phyloP scores from a whole-genome alignment of 2,888 invertebrate species.

The Eupithecia centaureata region DNA sequence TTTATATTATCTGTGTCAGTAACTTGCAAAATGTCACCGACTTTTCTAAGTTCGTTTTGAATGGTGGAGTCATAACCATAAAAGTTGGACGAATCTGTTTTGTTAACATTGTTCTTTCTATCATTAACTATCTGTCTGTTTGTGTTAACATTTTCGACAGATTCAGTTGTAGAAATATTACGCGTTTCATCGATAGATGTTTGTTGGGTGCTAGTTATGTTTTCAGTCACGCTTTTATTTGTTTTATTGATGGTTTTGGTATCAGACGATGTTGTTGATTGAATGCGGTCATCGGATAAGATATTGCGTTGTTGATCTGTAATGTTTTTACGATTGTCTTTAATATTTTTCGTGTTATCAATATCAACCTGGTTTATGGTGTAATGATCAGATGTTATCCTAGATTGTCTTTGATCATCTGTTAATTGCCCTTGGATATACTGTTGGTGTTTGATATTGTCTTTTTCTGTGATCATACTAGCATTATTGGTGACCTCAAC shows the following conservation, averaged over 20 bases:
- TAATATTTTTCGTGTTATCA: slow-evolving; percentile 40
- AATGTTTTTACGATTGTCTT: slow-evolving; percentile 39
- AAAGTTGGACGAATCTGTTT: slow-evolving; percentile 77
- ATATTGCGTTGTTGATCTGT: slow-evolving; percentile 40
- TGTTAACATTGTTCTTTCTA: slow-evolving; percentile 61
- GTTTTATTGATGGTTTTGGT: slow-evolving; percentile 24
- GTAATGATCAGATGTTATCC: slow-evolving; percentile 40
- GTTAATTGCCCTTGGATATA: slow-evolving; percentile 62
- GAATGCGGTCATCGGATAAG: slow-evolving; percentile 44
- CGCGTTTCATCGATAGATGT: slow-evolving; percentile 40
- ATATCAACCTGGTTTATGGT: slow-evolving; percentile 34
- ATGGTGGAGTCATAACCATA: slow-evolving; percentile 77
- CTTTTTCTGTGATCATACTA: slow-evolving; percentile 72
- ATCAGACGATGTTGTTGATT: slow-evolving; percentile 44
- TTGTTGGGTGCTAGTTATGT: slow-evolving; percentile 40
- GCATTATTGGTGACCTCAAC: slow-evolving; percentile 70
- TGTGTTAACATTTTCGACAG: slow-evolving; percentile 49
- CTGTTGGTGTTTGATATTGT: slow-evolving; percentile 68
- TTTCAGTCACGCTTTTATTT: slow-evolving; percentile 42
- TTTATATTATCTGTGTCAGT: slow-evolving; percentile 68
- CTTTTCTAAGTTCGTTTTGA: slow-evolving; percentile 74
- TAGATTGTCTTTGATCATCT: slow-evolving; percentile 45
- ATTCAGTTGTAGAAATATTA: slow-evolving; percentile 50
- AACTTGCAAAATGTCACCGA: slow-evolving; percentile 74
- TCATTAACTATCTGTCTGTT: slow-evolving; percentile 57